Percentiles rank a stretch among this genome's conserved stretches.
Evolutionary conservation across 2,888 invertebrate species (phyloP).

Genomic region (Dryobotodes eremita): DNA sequence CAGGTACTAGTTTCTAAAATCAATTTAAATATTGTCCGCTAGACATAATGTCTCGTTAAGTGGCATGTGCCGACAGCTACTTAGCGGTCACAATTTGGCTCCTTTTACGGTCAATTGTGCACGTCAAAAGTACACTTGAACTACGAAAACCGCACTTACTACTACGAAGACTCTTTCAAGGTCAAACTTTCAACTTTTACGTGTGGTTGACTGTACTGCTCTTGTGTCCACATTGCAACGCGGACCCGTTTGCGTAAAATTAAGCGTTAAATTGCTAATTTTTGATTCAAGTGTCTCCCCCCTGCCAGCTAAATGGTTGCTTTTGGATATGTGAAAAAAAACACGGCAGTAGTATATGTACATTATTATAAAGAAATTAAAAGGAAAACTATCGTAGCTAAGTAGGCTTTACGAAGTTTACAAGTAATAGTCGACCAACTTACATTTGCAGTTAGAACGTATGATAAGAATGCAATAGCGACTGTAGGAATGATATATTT

Average conservation of each 20-base stretch:
- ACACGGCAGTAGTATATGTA: no score
- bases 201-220: conserved; percentile 14
- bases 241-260: conserved; percentile 38
- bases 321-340: no score
- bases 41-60: conserved; percentile 48
- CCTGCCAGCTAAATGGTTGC: no score
- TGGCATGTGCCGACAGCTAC: conserved; percentile 39
- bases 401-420: no score
- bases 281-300: no score
- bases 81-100: conserved; percentile 52
- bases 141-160: neutral
- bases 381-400: no score
- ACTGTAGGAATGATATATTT: no score
- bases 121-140: neutral
- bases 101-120: conserved; percentile 19
- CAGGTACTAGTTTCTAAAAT: conserved; percentile 24
- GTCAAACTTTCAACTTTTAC: neutral
- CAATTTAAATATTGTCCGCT: conserved; percentile 35
- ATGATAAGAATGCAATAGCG: no score
- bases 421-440: no score
- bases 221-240: conserved; percentile 33
- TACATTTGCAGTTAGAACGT: no score
- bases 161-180: neutral
- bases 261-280: no score
- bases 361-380: no score